Evolutionary conservation across 2,113 vertebrate genomes (phyloP), one percentile per base, ranked within the genome.

Genomic region (Mola mola): DNA sequence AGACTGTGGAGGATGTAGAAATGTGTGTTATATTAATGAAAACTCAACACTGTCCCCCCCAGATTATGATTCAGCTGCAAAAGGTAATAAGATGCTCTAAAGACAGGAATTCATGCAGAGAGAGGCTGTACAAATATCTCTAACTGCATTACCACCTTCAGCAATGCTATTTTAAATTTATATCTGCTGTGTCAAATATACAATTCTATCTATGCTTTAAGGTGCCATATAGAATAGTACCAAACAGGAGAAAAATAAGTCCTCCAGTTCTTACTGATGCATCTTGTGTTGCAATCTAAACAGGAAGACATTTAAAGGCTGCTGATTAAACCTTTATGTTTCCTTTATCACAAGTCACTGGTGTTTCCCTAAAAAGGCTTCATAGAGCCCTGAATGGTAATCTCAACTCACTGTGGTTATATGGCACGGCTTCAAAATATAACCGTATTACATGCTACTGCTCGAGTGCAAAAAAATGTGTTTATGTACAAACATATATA

Each of bases 51-150:
- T 70, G 59, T 74, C 51, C 38, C 62, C 83, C 69, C 65, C 31
- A 64, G 70, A 80, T 72, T 69, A 66, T 49, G 71, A 67, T 65
- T 74, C 50, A 72, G 41, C 58, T 52, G 71, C 20, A 21, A 58
- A 71, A 82, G 75, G 84, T 88, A 88, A 89, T 88, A 84, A 81
- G 74, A 78, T 49, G 65, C 68, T 81, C 61, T 79, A 66, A 83
- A 85, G 75, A 83, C 73, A 53, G 42, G 66, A 59, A 72, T 65
- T 77, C 79, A 84, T 69, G 70, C 79, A 55, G 82, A 75, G 86
- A 78, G 74, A 79, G 78, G 71, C 77, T 84, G 81, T 66, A 86
- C 67, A 69, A 86, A 80, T 71, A 38, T 62, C 63, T 83, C 46
- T 26, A 26, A 68, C 72, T 77, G 78, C 74, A 81, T 79, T 76